These are phyloP conservation scores for Eustalomyia histrio DNA, from an alignment of 2,888 invertebrate species.

Conservation along the genomic window DNA sequence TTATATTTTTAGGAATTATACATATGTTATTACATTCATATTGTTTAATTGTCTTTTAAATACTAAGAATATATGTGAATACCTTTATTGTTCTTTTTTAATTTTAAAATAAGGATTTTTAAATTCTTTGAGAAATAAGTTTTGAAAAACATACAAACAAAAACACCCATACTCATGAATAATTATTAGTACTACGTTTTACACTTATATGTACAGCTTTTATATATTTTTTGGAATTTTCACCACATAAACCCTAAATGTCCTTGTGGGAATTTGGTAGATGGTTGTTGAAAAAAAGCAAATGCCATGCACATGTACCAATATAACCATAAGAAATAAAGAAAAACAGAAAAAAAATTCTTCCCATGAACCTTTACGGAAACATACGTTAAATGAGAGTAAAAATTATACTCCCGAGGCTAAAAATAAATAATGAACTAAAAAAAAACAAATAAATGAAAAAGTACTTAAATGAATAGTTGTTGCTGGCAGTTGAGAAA, in stretches of 20 bases:
- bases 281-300: constrained; percentile 2
- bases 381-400: constrained; percentile 48
- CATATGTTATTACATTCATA: too few relatives aligned
- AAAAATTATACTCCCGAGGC: constrained; percentile 53
- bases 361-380: constrained; percentile 23
- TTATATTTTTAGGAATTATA: too few relatives aligned
- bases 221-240: constrained; percentile 26
- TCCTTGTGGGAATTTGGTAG: constrained; percentile 35
- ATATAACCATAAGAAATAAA: neutral
- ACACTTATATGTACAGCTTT: neutral
- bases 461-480: neutral
- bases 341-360: constrained; percentile 15
- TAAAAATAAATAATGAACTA: constrained; percentile 24
- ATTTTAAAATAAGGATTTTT: too few relatives aligned
- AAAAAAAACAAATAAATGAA: neutral
- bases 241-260: constrained; percentile 50
- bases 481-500: constrained; percentile 1
- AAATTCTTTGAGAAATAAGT: too few relatives aligned
- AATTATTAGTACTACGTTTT: neutral
- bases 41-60: too few relatives aligned
- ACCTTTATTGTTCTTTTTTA: too few relatives aligned
- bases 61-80: too few relatives aligned
- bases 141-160: too few relatives aligned
- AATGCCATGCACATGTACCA: neutral
- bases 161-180: too few relatives aligned